Evolutionary conservation across 2,113 vertebrate genomes (phyloP), one percentile per base, ranked within the genome.

Genomic region (Gallinago media): DNA sequence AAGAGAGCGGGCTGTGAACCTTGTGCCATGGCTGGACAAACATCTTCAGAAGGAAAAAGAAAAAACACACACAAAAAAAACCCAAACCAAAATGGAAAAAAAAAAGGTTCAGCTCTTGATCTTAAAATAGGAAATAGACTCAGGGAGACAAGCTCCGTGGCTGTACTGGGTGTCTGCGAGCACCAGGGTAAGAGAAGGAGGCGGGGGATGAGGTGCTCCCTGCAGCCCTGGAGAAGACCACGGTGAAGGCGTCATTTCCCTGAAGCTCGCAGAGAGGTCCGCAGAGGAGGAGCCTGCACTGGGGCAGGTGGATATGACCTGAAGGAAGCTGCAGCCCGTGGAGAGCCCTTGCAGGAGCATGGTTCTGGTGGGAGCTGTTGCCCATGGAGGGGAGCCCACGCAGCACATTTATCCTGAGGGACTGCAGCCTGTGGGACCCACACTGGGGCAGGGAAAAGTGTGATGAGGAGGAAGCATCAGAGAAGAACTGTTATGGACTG

Each of bases 251-350:
- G 27, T 5, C 42, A 31, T 73, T 73, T 38, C 38, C 49, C 65
- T 66, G 55, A 26, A 34, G 47, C 36, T 34, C 44, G 47, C 4
- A 6, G 74, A 63, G 25, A 55, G 29, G n/a, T 49, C 23, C 12
- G 6, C 0, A 3, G 10, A 27, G 27, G 36, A 71, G 31, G 23
- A 36, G 5, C 5, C 19, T 22, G 23, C 1, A 0, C 31, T 22
- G 11, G 54, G 52, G 46, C 29, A 55, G 13, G 5, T 5, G 34
- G 38, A 19, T 3, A 6, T 15, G 22, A 5, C 29, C 58, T 31
- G 47, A 59, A 68, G 58, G 52, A 88, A 54, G 52, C 44, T 75
- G 62, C 22, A 67, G 49, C 8, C 71, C 9, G 1, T 6, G 49
- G n/a, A 86, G 11, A 85, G 7, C 18, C 25, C 25, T 31, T 12